Evolutionary conservation across 2,888 invertebrate species (phyloP).

Genomic region (Xestia rhomboidea): DNA sequence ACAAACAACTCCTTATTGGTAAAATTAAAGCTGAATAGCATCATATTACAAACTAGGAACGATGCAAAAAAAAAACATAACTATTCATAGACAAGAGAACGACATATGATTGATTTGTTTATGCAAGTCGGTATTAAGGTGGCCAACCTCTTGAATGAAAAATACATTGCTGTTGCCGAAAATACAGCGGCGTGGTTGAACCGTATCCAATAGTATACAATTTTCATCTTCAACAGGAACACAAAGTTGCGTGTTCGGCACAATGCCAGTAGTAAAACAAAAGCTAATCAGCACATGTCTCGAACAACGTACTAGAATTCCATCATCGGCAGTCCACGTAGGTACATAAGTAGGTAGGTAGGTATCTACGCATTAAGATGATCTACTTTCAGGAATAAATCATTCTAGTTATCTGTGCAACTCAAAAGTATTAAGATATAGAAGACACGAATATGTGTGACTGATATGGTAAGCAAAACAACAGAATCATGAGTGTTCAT

Average conservation of each 20-base stretch:
- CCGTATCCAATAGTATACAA: constrained; percentile 34
- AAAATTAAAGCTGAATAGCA: neutral
- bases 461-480: neutral
- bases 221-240: constrained; percentile 23
- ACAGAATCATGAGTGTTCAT: neutral
- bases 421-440: neutral
- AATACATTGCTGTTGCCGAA: constrained; percentile 26
- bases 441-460: constrained; percentile 1
- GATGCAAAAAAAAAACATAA: neutral
- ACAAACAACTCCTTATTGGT: neutral
- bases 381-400: constrained; percentile 15
- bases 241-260: constrained; percentile 53
- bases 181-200: constrained; percentile 37
- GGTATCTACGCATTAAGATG: constrained; percentile 18
- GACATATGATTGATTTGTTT: constrained; percentile 49
- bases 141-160: constrained; percentile 43
- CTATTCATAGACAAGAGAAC: neutral
- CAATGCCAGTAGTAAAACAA: constrained; percentile 48
- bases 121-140: constrained; percentile 24
- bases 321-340: constrained; percentile 1
- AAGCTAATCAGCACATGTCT: constrained; percentile 41
- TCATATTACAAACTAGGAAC: constrained; percentile 4
- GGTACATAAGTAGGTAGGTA: neutral
- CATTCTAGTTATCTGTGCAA: constrained; percentile 15
- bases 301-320: constrained; percentile 44